Evolutionary conservation across 2,797 vertebrate genomes (phyloP).

Genomic region (Lepidocolaptes lacrymiger): DNA sequence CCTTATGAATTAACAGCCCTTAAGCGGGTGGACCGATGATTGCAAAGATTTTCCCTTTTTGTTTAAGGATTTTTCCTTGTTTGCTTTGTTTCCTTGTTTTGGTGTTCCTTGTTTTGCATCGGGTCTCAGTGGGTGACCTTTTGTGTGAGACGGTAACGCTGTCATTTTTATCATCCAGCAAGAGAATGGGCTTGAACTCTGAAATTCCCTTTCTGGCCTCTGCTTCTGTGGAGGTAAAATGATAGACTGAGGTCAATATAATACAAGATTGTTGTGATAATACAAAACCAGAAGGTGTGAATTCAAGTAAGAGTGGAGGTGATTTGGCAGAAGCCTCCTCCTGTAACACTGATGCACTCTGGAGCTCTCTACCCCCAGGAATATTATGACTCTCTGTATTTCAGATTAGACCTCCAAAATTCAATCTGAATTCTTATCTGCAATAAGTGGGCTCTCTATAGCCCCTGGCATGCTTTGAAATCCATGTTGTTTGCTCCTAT

Average conservation of each 20-base stretch:
- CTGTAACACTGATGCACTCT: background rate
- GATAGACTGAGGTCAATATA: background rate
- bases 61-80: background rate
- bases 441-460: background rate
- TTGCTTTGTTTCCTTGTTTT: slow-evolving; percentile 7
- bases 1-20: background rate
- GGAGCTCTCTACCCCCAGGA: background rate
- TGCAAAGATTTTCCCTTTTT: background rate
- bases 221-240: background rate
- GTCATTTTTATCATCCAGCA: background rate
- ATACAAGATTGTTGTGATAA: background rate
- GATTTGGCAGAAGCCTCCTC: background rate
- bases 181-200: background rate
- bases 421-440: slow-evolving; percentile 19
- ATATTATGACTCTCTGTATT: background rate
- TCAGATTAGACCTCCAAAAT: slow-evolving; percentile 9
- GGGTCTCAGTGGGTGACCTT: background rate
- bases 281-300: background rate
- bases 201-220: background rate
- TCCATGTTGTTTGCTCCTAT: background rate
- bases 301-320: background rate
- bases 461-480: slow-evolving; percentile 5
- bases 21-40: background rate
- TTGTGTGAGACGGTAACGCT: background rate
- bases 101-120: background rate